Percentiles rank a stretch among this genome's conserved stretches.
Evolutionary conservation across 2,888 invertebrate species (phyloP).

Genomic region (Agonopterix alstromeriana): DNA sequence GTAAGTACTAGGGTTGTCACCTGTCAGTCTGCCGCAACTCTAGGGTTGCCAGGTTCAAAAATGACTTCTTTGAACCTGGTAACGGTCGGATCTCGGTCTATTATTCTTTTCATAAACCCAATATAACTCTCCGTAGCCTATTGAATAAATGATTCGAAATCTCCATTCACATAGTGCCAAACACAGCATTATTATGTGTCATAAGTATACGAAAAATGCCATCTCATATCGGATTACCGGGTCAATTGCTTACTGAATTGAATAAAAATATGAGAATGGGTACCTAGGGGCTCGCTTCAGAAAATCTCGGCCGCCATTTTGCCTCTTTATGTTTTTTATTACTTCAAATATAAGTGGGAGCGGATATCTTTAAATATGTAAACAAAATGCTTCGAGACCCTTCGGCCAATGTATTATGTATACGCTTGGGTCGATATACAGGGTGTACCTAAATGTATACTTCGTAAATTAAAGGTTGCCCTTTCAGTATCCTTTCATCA

Average conservation of each 20-base stretch:
- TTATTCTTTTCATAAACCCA: not conserved
- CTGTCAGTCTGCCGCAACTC: too few relatives aligned
- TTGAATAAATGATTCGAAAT: slow-evolving; percentile 6
- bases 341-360: slow-evolving; percentile 3
- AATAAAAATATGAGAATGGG: slow-evolving; percentile 7
- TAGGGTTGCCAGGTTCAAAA: too few relatives aligned
- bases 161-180: slow-evolving; percentile 3
- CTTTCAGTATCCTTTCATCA: too few relatives aligned
- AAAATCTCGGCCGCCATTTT: slow-evolving; percentile 4
- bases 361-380: slow-evolving; percentile 9
- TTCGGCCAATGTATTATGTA: slow-evolving; percentile 1
- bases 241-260: slow-evolving; percentile 5
- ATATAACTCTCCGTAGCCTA: not conserved
- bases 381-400: slow-evolving; percentile 7
- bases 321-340: slow-evolving; percentile 10
- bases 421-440: too few relatives aligned
- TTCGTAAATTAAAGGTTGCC: too few relatives aligned
- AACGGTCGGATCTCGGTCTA: too few relatives aligned
- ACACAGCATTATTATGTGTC: not conserved
- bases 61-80: too few relatives aligned
- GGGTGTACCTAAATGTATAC: too few relatives aligned
- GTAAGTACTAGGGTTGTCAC: too few relatives aligned
- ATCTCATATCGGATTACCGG: slow-evolving; percentile 9
- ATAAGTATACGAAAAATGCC: not conserved
- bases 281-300: slow-evolving; percentile 2